Evolutionary conservation across 2,888 invertebrate species (phyloP).

Genomic region (Schizaphis graminum): DNA sequence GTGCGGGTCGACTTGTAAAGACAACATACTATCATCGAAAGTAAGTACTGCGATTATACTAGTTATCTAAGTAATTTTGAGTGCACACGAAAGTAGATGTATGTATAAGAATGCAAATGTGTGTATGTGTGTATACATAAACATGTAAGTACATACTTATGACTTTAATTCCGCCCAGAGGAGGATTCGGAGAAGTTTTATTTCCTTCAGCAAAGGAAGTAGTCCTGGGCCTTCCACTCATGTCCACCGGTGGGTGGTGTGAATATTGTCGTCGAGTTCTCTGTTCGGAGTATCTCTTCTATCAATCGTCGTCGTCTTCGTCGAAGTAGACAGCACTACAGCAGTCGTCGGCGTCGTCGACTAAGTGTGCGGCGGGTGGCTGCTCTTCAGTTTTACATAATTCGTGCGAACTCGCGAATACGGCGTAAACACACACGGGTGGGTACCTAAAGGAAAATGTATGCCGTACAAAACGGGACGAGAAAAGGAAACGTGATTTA

Average conservation of each 20-base stretch:
- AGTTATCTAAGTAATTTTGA: not conserved
- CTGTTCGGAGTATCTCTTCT: not conserved
- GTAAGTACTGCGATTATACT: not conserved
- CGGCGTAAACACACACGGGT: not conserved
- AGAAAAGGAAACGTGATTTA: conserved; percentile 64
- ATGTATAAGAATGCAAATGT: not conserved
- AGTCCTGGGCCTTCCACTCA: conserved; percentile 95
- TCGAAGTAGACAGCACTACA: not conserved
- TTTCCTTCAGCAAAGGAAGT: conserved; percentile 97
- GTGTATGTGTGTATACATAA: not conserved
- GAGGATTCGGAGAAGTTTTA: conserved; percentile 88
- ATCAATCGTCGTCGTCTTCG: conserved; percentile 3
- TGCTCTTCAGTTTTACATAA: conserved; percentile 53
- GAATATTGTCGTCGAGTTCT: conserved; percentile 4
- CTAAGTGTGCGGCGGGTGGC: conserved; percentile 19
- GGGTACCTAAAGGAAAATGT: not conserved
- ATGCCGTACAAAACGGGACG: conserved; percentile 38
- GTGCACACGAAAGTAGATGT: too few species aligned
- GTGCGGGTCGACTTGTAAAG: not conserved
- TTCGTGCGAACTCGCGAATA: conserved; percentile 33
- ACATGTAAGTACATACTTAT: conserved; percentile 82
- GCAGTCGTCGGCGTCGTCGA: conserved; percentile 37
- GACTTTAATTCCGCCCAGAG: conserved; percentile 92
- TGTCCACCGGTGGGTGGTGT: conserved; percentile 71
- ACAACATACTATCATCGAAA: not conserved